Base-by-base conservation (phyloP, 1,140 invertebrate genomes). In the Zaprionus ghesquierei region DNA sequence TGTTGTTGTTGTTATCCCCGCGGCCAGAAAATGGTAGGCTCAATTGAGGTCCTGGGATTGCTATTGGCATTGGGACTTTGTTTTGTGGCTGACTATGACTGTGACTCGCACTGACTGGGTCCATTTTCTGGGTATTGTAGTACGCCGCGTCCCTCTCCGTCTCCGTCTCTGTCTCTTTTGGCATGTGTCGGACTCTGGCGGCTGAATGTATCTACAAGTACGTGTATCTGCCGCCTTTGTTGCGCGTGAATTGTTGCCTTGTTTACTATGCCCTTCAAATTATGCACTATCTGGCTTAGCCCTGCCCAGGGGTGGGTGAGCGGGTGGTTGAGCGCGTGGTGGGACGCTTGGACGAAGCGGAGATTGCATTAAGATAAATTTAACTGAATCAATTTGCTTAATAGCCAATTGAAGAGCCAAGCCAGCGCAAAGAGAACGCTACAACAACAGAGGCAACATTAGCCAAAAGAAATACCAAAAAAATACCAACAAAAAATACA, bases 311-410 rank as follows among this genome's bases (percentile, higher is more conserved):
- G 53, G 27, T 18, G 22, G 12, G n/a, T 13, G 15, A 46, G 72
- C 12, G 35, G 63, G 49, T 31, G n/a, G n/a, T 6, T 18, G 27
- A 3, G 63, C 18, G 13, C n/a, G 25, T 53, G 63, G 50, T 61
- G 41, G 60, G 23, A 54, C 55, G 65, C 38, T 61, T 63, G 68
- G 76, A 65, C 69, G 75, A 72, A 89, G 77, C 76, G 77, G 69
- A 90, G 87, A 90, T 90, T 90, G 87, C 87, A 90, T 90, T 90
- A 90, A 90, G 87, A 90, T 90, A 90, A 90, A 90, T 90, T 90
- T 90, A 90, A 90, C 87, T 90, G 87, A 90, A 90, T 90, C 87
- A 90, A 90, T 90, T 90, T 90, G 87, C 87, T 90, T 90, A 90
- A 90, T 90, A 90, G 87, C 87, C 87, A 90, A 90, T 90, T 90